phyloP scores from a whole-genome alignment of 2,888 invertebrate genomes.

The Apamea epomidion region DNA sequence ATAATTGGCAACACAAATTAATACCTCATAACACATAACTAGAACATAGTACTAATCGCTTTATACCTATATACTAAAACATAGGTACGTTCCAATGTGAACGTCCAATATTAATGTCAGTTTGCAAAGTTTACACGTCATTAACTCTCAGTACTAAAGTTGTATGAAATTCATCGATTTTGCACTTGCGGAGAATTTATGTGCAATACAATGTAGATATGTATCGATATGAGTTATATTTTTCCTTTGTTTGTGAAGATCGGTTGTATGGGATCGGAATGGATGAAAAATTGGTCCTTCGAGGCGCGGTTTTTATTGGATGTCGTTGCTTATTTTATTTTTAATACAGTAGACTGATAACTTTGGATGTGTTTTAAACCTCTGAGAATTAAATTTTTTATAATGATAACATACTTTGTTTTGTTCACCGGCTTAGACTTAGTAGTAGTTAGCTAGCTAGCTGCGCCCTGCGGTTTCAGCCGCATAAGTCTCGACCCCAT shows the following conservation, averaged over 20 bases:
- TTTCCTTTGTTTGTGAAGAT: conserved; percentile 60
- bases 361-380: not conserved
- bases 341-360: conserved; percentile 19
- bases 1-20: conserved; percentile 32
- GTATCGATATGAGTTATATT: conserved; percentile 60
- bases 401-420: not conserved
- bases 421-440: too few relatives aligned
- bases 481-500: too few relatives aligned
- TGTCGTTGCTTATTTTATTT: conserved; percentile 33
- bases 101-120: conserved; percentile 73
- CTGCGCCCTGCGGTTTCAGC: too few relatives aligned
- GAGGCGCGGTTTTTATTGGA: conserved; percentile 40
- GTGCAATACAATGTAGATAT: conserved; percentile 65
- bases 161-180: conserved; percentile 68
- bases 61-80: conserved; percentile 1
- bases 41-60: conserved; percentile 41
- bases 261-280: conserved; percentile 29
- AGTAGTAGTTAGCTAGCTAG: too few relatives aligned
- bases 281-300: conserved; percentile 56
- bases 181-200: conserved; percentile 63
- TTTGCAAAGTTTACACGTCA: conserved; percentile 77
- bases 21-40: conserved; percentile 15
- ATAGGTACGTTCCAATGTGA: conserved; percentile 33
- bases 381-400: not conserved
- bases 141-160: conserved; percentile 71